Evolutionary conservation across 2,113 vertebrate genomes (phyloP).

Genomic region (Neotoma lepida): DNA sequence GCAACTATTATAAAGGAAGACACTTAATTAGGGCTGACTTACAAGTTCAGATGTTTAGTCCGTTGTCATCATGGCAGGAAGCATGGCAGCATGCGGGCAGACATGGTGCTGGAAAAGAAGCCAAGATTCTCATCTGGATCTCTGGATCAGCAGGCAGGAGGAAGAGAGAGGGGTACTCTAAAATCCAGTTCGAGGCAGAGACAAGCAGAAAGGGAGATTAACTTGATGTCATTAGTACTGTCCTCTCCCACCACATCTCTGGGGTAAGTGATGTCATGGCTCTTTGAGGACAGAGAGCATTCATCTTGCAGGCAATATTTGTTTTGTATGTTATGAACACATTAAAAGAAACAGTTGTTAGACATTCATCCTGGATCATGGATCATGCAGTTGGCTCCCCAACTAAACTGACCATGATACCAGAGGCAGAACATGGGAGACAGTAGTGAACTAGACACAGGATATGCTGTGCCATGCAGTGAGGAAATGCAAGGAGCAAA

Average conservation of each 20-base stretch:
- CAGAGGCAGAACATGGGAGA: neutral
- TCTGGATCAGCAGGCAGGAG: no score
- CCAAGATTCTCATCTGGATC: neutral
- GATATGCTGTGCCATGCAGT: neutral
- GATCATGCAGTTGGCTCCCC: neutral
- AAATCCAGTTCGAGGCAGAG: neutral
- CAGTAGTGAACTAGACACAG: neutral
- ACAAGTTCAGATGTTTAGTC: neutral
- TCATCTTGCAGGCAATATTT: neutral
- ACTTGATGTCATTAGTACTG: neutral
- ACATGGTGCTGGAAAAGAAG: neutral
- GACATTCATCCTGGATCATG: neutral
- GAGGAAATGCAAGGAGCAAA: neutral
- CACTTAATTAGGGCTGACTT: neutral
- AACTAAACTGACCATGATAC: neutral
- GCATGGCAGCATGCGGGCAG: neutral
- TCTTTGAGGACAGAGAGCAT: neutral
- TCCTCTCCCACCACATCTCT: neutral
- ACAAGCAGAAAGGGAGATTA: neutral
- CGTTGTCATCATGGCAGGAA: neutral
- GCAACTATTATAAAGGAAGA: neutral
- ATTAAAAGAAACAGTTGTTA: conserved; percentile 11
- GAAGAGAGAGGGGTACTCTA: neutral
- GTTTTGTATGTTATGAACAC: neutral
- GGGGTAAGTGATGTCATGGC: neutral